Evolutionary conservation across 1,140 invertebrate species (phyloP), one percentile per base, ranked within the genome.

Genomic region (Lepidurus packardi): DNA sequence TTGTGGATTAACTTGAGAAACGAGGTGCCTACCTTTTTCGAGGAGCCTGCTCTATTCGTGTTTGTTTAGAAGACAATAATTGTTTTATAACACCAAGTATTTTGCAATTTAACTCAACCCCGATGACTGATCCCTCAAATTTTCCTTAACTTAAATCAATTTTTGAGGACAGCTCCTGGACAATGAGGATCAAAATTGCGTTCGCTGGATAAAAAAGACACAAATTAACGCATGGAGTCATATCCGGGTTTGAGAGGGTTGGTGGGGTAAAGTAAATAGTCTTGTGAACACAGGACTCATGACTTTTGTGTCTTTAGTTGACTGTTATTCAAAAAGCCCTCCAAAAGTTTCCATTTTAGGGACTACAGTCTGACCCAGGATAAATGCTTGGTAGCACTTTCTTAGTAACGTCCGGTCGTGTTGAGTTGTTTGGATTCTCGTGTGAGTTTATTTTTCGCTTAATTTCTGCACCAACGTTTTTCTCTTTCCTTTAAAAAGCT

Each of bases 391-490:
- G 53, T 65, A 65, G 53, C 53, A 13, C 53, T 21, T 65, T 65
- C 21, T 21, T 21, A 65, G 16, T 7, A 65, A 65, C 53, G 53
- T 65, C 53, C 53, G 53, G 53, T 65, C 16, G 53, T 65, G 53
- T 65, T 21, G 53, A 65, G 7, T 65, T 65, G 53, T 65, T 65
- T 65, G 53, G 53, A 65, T 65, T 65, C 53, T 65, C 53, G 53
- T n/a, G 53, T 65, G 53, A 65, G 53, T 65, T 65, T 65, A 65
- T 65, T n/a, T n/a, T 65, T 65, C 34, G 34, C 21, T 65, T 65
- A 11, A 13, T 9, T 21, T 65, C 16, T 16, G 21, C 8, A 16
- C 6, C 13, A n/a, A 11, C 45, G 45, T 1, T 13, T 65, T 65
- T 16, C 16, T 65, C 16, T 11, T 16, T 7, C 16, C 53, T 7